Evolutionary conservation across 2,797 vertebrate genomes (phyloP), one percentile per base, ranked within the genome.

Genomic region (Urosaurus nigricauda): DNA sequence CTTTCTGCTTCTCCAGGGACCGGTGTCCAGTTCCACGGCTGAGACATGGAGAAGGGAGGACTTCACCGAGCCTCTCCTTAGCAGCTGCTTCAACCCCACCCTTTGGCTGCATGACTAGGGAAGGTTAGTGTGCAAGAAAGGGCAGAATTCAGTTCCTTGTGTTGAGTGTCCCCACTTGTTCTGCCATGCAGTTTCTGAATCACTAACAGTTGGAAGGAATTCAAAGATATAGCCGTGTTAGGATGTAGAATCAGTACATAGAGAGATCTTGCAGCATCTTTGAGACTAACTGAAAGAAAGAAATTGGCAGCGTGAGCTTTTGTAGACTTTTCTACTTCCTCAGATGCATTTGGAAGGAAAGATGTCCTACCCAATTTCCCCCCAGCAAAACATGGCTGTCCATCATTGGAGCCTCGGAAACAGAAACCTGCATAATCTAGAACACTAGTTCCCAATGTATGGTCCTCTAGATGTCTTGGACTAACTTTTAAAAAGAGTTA

Each of bases 41-140:
- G 83, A 51, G 3, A 58, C 40, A 1, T 65, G 71, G 83, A 86
- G 63, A 43, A 88, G 35, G 1, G 87, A 86, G 43, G 60, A 71
- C 2, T 58, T 79, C 14, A 43, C 56, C 0, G 87, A 86, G n/a
- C 80, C 87, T 9, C 58, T 80, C 0, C 81, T 87, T 4, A 87
- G 40, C 3, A 4, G 88, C 79, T 78, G 68, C 43, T 83, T 88
- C 80, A 90, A 79, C 35, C 90, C 19, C 0, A 77, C 79, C 40
- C 91, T 87, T 4, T 24, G 79, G 90, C 60, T 8, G 11, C 93
- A 92, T 0, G 19, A 73, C 6, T 85, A 37, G 77, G n/a, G 56
- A 19, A 32, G 14, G 14, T 21, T 2, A 35, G 32, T 5, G 40
- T 26, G n/a, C 19, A 29, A 77, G 16, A 2, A 12, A 89, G 86